Base-by-base conservation (phyloP, 2,797 vertebrate species). In the Sebastes trivittatus region DNA sequence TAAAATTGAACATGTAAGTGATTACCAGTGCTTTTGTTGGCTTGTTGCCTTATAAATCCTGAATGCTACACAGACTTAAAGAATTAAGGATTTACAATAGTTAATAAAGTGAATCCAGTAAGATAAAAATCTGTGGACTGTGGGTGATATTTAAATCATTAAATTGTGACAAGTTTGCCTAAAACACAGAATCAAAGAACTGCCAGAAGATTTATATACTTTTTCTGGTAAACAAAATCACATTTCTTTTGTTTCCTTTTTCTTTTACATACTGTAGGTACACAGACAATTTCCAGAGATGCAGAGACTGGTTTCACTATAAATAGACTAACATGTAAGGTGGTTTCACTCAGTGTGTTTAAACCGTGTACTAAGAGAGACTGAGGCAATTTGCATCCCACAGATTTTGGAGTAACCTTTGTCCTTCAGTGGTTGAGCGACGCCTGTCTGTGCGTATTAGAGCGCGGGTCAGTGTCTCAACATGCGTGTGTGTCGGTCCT, bases 391-490 rank as follows among this genome's bases (percentile, higher is more conserved):
- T 85, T 87, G 88, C 89, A 87, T 89, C 69, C 81, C 75, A 42
- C 75, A 80, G 82, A 85, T 89, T 87, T 84, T 61, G 54, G 72
- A 85, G 68, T 83, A 83, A 87, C 85, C 68, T 89, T 87, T 90
- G 87, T 88, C 84, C 80, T 77, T 72, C 63, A 58, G 85, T 84
- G 84, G 87, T 86, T 87, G 90, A 94, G 87, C 66, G 87, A 94
- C 75, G 92, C 82, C 88, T 91, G 90, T 94, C 93, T 92, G 82
- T 90, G 86, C 72, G 11, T 86, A 92, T 93, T 92, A 94, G 86
- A 88, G 86, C 4, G 77, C 30, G 80, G 88, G 87, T 92, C 90
- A 90, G 90, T 89, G 86, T 93, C 90, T 92, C 87, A 82, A 87
- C 83, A 84, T 84, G 89, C 69, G 75, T 88, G 82, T 90, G 77